Evolutionary conservation across 30 jellyfish, hydroid and myxozoan species (phyloP), one percentile per base, ranked within the genome.

Genomic region (Hydra vulgaris): DNA sequence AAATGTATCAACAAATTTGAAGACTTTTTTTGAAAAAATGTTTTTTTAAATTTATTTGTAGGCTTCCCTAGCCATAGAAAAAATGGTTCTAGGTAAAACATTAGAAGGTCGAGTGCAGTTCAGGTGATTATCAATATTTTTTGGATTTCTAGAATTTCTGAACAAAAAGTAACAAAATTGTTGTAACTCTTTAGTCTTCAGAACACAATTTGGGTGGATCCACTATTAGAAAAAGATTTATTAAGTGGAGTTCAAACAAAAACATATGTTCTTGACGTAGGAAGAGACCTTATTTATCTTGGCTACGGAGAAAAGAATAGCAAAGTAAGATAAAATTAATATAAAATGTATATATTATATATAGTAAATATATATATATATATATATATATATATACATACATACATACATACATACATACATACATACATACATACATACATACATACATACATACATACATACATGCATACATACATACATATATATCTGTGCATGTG

Each of bases 161-260:
- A n/a, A n/a, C n/a, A n/a, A n/a, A n/a, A n/a, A n/a, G n/a, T n/a
- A n/a, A n/a, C n/a, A n/a, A n/a, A n/a, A n/a, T n/a, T n/a, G n/a
- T n/a, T n/a, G n/a, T n/a, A n/a, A n/a, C n/a, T n/a, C n/a, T n/a
- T 40, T 40, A 89, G 97, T 53, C 83, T 89, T 61, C 73, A 88
- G 75, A 89, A 89, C 73, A 89, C 95, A 15, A 83, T 89, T 0
- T 89, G 97, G 97, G 89, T 89, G 22, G 97, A 89, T 74, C 97
- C 97, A 8, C 81, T 89, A 52, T 92, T 85, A 15, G 83, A 75
- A 54, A 89, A 89, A 54, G 86, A 81, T 23, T 73, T 70, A 23
- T 75, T 71, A 23, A 86, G 81, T 54, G 92, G 88, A 24, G 74
- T 89, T 72, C 73, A 89, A 66, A 85, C 89, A 8, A 66, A 53